Base-by-base conservation (phyloP, 2,797 vertebrate species). In the Halcyon leucocephala region DNA sequence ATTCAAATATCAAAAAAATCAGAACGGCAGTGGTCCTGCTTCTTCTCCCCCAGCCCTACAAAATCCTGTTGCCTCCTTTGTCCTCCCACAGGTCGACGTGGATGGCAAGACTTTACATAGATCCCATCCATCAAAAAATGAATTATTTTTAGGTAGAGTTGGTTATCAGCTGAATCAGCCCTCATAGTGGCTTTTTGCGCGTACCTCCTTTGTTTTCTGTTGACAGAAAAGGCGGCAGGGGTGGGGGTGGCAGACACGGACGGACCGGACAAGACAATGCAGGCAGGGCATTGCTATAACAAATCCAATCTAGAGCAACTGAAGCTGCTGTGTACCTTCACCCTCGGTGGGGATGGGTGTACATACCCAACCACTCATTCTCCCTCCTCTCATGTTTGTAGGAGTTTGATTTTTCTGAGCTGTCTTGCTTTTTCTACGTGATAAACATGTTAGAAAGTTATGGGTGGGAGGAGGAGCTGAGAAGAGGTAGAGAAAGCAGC, bases 381-480 rank as follows among this genome's bases (percentile, higher is more conserved):
- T 86, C 37, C 70, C 26, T 44, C 73, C 54, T 54, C 33, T 41
- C 35, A 7, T 12, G 0, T 52, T 89, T 92, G 89, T 85, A 93
- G 94, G 93, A 95, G 81, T 92, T 80, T 33, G 73, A 73, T 91
- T 89, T 85, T 89, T 90, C 91, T 82, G 89, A 97, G 89, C 71
- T 92, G 62, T 70, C 65, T 91, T 79, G 84, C 82, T 71, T 62
- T 60, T 83, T 82, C 85, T 51, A 21, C 8, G 2, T 6, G 22
- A 70, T 67, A 93, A 94, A 86, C 48, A 24, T 2, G 28, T 60
- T 90, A 60, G 18, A 80, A 96, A 94, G 89, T 89, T 94, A 82
- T 0, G 52, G 85, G 94, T 86, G 70, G 86, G 91, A 96, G 85
- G 89, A 74, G 54, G n/a, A 77, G 37, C 49, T 65, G 89, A 61